phyloP scores from a whole-genome alignment of 2,888 invertebrate species.

The Trypoxylon attenuatum region DNA sequence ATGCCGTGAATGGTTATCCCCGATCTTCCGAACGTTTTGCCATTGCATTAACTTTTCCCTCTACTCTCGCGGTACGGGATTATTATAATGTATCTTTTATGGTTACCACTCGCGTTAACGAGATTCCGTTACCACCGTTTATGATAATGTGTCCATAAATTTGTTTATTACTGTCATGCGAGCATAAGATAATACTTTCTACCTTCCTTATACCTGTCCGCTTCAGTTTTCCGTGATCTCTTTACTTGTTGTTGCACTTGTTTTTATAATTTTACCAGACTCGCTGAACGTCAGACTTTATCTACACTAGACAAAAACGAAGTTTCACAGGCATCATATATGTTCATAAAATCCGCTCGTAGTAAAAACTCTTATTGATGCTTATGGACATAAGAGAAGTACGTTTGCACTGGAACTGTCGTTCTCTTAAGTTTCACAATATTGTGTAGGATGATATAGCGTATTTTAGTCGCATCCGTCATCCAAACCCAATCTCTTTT shows the following conservation, averaged over 20 bases:
- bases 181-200: not conserved
- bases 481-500: too few relatives aligned
- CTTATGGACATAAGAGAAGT: too few relatives aligned
- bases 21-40: constrained; percentile 28
- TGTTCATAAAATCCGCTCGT: too few relatives aligned
- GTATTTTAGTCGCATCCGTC: too few relatives aligned
- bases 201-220: not conserved
- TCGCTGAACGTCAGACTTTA: too few relatives aligned
- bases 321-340: too few relatives aligned
- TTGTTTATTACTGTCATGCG: constrained; percentile 15
- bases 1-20: constrained; percentile 35
- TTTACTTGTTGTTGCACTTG: not conserved
- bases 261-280: too few relatives aligned
- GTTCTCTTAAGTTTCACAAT: too few relatives aligned
- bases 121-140: constrained; percentile 25
- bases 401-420: too few relatives aligned
- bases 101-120: constrained; percentile 27
- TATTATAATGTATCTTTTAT: constrained; percentile 31
- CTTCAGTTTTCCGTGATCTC: not conserved
- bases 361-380: too few relatives aligned
- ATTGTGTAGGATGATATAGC: too few relatives aligned
- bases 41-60: constrained; percentile 14
- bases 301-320: too few relatives aligned
- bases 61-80: constrained; percentile 7
- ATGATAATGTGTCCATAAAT: constrained; percentile 20